phyloP scores from a whole-genome alignment of 2,888 invertebrate genomes.

The Heteropelma amictum region DNA sequence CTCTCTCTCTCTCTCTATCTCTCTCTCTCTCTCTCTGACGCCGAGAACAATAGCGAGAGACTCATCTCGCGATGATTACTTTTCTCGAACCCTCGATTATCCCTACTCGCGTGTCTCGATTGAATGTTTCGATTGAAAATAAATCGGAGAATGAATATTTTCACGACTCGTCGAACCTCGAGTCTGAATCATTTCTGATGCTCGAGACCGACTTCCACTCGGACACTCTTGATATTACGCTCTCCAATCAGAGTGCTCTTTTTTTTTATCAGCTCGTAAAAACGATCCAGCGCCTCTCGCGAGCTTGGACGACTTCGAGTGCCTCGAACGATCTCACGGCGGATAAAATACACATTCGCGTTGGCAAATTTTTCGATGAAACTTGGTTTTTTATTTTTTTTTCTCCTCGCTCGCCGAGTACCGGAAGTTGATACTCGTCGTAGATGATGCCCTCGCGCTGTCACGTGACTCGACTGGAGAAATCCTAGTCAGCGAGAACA shows the following conservation, averaged over 20 bases:
- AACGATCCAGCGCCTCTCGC: neutral
- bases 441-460: constrained; percentile 12
- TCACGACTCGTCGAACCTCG: no score
- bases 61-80: no score
- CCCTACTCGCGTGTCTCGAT: neutral
- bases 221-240: constrained; percentile 13
- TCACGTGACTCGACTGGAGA: constrained; percentile 36
- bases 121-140: no score
- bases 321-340: no score
- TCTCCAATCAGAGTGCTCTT: constrained; percentile 2
- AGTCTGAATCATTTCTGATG: constrained; percentile 2
- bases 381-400: neutral
- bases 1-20: no score
- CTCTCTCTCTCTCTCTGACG: no score
- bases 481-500: constrained; percentile 21
- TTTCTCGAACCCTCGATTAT: constrained; percentile 11
- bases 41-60: no score
- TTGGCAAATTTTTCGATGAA: neutral
- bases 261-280: neutral
- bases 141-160: no score
- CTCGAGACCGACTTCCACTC: neutral
- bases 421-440: neutral
- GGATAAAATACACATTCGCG: neutral
- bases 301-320: no score
- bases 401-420: no score